Evolutionary conservation across 2,797 vertebrate species (phyloP).

Genomic region (Alectoris magna): DNA sequence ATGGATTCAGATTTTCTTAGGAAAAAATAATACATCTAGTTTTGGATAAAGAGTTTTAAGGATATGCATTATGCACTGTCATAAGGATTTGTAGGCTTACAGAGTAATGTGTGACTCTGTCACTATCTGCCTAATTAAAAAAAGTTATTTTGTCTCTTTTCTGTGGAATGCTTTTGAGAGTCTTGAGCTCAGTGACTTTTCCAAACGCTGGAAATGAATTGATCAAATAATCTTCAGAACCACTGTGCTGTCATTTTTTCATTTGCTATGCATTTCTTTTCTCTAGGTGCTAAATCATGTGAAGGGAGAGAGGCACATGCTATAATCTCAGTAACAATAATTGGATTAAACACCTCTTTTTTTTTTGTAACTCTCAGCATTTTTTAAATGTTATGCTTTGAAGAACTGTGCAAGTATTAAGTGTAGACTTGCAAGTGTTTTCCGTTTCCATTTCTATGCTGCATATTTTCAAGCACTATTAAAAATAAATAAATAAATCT

Average conservation of each 20-base stretch:
- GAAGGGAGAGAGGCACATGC: background rate
- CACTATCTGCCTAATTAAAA: conserved; percentile 15
- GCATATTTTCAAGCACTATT: background rate
- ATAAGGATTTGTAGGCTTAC: conserved; percentile 6
- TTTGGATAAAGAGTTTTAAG: background rate
- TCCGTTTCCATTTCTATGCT: background rate
- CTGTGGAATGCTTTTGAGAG: conserved; percentile 12
- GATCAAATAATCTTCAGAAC: conserved; percentile 58
- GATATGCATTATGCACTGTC: background rate
- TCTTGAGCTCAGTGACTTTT: conserved; percentile 44
- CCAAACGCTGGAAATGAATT: conserved; percentile 43
- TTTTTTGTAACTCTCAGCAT: background rate
- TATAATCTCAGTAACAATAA: conserved; percentile 28
- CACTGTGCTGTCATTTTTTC: conserved; percentile 32
- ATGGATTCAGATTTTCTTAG: background rate
- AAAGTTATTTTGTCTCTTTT: conserved; percentile 39
- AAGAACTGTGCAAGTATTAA: background rate
- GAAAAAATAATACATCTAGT: background rate
- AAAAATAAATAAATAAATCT: background rate
- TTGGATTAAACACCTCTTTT: conserved; percentile 14
- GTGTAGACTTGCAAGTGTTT: conserved; percentile 4
- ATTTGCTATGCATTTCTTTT: conserved; percentile 39
- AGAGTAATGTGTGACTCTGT: background rate
- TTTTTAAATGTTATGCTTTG: conserved; percentile 13
- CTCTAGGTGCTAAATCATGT: conserved; percentile 6